Percentiles rank a stretch among this genome's conserved stretches.
Conservation (phyloP, 2,888 invertebrate species). For the Lepeophtheirus nordmannii region DNA sequence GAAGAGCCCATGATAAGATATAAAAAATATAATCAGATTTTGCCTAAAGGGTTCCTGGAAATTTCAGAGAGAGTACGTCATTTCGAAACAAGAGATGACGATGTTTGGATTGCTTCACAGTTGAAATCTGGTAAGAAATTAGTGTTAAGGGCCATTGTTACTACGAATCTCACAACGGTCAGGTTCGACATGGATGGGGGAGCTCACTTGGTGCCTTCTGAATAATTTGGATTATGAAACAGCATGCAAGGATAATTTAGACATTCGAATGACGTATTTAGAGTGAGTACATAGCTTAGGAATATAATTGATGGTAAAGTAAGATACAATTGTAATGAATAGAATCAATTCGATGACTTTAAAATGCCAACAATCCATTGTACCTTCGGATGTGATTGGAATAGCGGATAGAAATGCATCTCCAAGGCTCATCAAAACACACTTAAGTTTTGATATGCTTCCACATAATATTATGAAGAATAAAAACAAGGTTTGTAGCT, state of each 20-base stretch:
- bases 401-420: neutral
- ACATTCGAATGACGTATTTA: constrained; percentile 56
- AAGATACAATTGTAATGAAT: neutral
- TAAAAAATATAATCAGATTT: neutral
- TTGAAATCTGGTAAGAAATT: constrained; percentile 41
- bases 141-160: too few species aligned
- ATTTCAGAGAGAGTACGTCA: constrained; percentile 36
- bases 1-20: neutral
- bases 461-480: constrained; percentile 2
- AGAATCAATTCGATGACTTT: neutral
- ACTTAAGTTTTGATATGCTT: constrained; percentile 10
- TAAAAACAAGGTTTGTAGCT: neutral
- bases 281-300: constrained; percentile 42
- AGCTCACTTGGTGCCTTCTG: constrained; percentile 78
- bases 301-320: too few species aligned
- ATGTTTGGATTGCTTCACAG: constrained; percentile 43
- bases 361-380: neutral
- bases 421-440: constrained; percentile 19
- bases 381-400: neutral
- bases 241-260: constrained; percentile 44
- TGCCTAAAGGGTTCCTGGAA: constrained; percentile 36
- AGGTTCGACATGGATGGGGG: constrained; percentile 85
- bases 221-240: constrained; percentile 60
- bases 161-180: neutral
- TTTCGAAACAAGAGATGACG: constrained; percentile 39